Evolutionary conservation across 2,113 vertebrate genomes (phyloP).

Genomic region (Ramphastos sulfuratus): DNA sequence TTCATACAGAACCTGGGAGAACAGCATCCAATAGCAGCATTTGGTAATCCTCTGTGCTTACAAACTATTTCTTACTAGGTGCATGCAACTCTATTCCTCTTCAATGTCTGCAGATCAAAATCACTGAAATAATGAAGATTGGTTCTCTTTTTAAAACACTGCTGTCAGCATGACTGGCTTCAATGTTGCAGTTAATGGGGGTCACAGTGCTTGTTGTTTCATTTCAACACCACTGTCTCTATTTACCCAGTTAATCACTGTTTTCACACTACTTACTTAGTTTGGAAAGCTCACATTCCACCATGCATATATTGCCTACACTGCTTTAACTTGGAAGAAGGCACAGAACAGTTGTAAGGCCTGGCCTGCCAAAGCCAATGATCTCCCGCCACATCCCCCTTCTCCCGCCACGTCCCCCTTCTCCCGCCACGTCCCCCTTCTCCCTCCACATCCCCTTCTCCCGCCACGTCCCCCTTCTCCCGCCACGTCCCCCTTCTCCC

Average conservation of each 20-base stretch:
- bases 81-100: neutral
- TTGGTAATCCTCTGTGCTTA: neutral
- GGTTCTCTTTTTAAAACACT: neutral
- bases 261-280: constrained; percentile 8
- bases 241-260: constrained; percentile 31
- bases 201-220: constrained; percentile 16
- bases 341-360: neutral
- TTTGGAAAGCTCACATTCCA: neutral
- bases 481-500: no score
- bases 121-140: neutral
- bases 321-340: neutral
- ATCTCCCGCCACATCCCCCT: neutral
- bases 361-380: neutral
- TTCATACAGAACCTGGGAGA: neutral
- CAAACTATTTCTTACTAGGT: neutral
- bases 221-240: neutral
- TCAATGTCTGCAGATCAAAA: neutral
- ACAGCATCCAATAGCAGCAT: neutral
- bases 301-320: neutral
- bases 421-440: no score
- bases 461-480: no score
- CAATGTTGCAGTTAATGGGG: constrained; percentile 21
- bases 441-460: no score
- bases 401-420: no score
- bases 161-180: neutral